Evolutionary conservation across 2,797 vertebrate species (phyloP).

Genomic region (Silurus aristotelis): DNA sequence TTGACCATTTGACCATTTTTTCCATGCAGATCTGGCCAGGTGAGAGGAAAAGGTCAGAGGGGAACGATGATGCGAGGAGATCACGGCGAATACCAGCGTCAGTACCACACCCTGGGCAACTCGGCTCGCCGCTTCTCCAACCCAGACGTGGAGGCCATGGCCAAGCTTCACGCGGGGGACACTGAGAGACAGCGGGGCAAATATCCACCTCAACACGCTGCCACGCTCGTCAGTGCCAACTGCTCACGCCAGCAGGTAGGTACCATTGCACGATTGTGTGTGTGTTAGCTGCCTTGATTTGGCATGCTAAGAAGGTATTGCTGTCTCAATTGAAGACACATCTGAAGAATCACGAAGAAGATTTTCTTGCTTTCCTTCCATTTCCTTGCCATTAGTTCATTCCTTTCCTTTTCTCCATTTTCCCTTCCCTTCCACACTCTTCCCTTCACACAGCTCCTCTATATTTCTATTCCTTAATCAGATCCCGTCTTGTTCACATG

Average conservation of each 20-base stretch:
- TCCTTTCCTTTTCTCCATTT: not conserved
- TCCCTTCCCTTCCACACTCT: not conserved
- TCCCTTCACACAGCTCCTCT: not conserved
- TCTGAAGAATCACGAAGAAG: not conserved
- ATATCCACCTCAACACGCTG: constrained; percentile 71
- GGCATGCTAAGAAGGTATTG: not conserved
- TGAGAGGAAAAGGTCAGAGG: not conserved
- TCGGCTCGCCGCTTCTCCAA: constrained; percentile 81
- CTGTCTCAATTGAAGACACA: not conserved
- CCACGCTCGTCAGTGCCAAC: constrained; percentile 55
- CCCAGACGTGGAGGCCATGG: constrained; percentile 77
- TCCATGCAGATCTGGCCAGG: constrained; percentile 28
- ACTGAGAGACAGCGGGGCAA: constrained; percentile 90
- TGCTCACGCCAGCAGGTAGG: constrained; percentile 52
- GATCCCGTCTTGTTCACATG: not conserved
- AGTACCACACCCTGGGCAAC: constrained; percentile 89
- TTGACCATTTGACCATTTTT: not conserved
- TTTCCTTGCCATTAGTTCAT: not conserved
- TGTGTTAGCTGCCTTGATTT: constrained; percentile 7
- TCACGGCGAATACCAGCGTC: constrained; percentile 92
- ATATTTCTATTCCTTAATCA: not conserved
- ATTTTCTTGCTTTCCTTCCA: not conserved
- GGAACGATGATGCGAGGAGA: constrained; percentile 89
- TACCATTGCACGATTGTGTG: not conserved
- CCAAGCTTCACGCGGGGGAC: constrained; percentile 88